A percentile compares a stretch with the other conserved stretches of the same genome.
Evolutionary conservation across 2,888 invertebrate genomes (phyloP).

Genomic region (Julus scanicus): DNA sequence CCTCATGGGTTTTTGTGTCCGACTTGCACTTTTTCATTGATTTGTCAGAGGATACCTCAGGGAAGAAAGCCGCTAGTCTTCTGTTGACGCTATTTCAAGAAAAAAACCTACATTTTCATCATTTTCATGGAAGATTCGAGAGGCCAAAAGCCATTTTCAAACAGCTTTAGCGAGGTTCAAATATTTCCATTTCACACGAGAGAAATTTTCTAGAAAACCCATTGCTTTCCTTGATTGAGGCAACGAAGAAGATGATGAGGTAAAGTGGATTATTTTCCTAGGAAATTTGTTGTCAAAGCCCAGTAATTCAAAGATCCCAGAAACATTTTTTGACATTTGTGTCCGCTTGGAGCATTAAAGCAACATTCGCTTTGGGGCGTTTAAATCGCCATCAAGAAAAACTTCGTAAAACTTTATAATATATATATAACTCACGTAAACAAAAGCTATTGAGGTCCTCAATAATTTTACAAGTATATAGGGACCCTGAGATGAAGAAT

Average conservation of each 20-base stretch:
- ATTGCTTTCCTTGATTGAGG: slow-evolving; percentile 28
- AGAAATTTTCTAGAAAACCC: background rate
- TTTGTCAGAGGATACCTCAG: slow-evolving; percentile 45
- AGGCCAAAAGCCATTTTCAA: slow-evolving; percentile 41
- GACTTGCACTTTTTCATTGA: slow-evolving; percentile 43
- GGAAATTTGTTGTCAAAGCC: slow-evolving; percentile 17
- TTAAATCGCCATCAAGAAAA: no score
- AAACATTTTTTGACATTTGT: slow-evolving; percentile 19
- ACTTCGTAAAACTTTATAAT: no score
- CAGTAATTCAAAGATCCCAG: background rate
- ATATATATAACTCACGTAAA: no score
- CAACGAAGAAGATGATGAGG: slow-evolving; percentile 16
- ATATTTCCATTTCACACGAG: slow-evolving; percentile 3
- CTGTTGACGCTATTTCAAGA: slow-evolving; percentile 15
- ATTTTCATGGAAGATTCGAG: slow-evolving; percentile 20
- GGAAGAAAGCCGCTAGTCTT: slow-evolving; percentile 43
- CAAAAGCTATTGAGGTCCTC: no score
- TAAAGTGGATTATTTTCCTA: slow-evolving; percentile 37
- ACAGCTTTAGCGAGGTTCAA: slow-evolving; percentile 37
- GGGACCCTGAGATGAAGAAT: no score
- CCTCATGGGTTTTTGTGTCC: slow-evolving; percentile 45
- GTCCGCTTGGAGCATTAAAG: background rate
- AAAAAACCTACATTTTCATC: slow-evolving; percentile 25
- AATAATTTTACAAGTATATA: no score
- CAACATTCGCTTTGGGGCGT: no score